phyloP scores from a whole-genome alignment of 2,113 vertebrate genomes.

The Cranoglanis bouderius region DNA sequence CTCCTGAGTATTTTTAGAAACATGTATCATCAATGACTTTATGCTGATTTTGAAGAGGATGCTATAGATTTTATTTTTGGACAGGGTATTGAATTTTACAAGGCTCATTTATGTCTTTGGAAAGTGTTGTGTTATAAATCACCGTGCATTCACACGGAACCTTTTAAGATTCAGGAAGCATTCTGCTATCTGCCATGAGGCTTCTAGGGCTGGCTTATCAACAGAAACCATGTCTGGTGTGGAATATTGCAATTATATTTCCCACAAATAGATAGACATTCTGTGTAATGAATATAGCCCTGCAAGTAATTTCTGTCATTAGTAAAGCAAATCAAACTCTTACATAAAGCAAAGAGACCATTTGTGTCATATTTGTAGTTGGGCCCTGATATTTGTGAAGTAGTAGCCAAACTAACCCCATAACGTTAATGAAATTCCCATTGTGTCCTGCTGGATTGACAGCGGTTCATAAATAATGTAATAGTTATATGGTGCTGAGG shows the following conservation, averaged over 20 bases:
- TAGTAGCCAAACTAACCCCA: neutral
- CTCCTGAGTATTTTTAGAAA: slow-evolving; percentile 38
- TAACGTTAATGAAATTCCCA: neutral
- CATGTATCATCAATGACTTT: slow-evolving; percentile 36
- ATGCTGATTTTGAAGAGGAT: slow-evolving; percentile 18
- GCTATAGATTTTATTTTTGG: slow-evolving; percentile 57
- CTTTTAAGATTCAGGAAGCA: slow-evolving; percentile 23
- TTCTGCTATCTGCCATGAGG: slow-evolving; percentile 10
- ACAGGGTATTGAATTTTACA: slow-evolving; percentile 58
- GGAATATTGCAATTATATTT: slow-evolving; percentile 17
- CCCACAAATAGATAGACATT: neutral
- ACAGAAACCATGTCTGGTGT: neutral
- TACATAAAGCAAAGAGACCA: neutral
- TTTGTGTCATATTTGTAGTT: neutral
- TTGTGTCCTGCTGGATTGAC: neutral
- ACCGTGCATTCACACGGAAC: slow-evolving; percentile 6
- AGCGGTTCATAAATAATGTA: neutral
- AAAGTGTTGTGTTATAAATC: slow-evolving; percentile 24
- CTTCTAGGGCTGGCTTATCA: slow-evolving; percentile 4
- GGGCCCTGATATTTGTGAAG: neutral
- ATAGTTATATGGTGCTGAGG: neutral
- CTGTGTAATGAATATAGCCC: neutral
- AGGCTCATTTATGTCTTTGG: slow-evolving; percentile 7
- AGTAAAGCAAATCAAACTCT: slow-evolving; percentile 10
- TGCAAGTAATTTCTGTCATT: slow-evolving; percentile 8